A percentile compares a stretch with the other conserved stretches of the same genome.
phyloP scores from a whole-genome alignment of 1,140 invertebrate species.

The Trichonephila inaurata region DNA sequence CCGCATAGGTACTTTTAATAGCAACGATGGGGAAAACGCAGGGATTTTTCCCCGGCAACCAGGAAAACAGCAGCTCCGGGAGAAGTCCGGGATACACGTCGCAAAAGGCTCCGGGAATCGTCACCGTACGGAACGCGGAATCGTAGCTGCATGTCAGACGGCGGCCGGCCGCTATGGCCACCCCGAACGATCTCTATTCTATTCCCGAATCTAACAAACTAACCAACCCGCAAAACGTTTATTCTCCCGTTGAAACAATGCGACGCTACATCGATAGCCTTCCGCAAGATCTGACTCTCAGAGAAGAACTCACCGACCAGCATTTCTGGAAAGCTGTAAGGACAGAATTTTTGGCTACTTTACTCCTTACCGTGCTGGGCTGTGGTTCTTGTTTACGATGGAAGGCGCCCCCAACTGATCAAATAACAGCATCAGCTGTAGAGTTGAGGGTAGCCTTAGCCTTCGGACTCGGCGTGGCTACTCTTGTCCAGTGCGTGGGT shows the following conservation, averaged over 20 bases:
- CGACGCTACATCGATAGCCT: constrained; percentile 78
- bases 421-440: not conserved
- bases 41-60: not conserved
- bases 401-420: constrained; percentile 45
- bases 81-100: constrained; percentile 6
- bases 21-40: not conserved
- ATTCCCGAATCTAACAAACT: constrained; percentile 4
- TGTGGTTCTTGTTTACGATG: constrained; percentile 74
- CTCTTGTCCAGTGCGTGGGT: constrained; percentile 79
- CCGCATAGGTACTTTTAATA: constrained; percentile 6
- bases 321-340: constrained; percentile 79
- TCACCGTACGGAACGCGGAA: not conserved
- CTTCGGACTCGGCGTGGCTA: constrained; percentile 81
- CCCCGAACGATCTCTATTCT: constrained; percentile 29
- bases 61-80: not conserved
- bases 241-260: constrained; percentile 76
- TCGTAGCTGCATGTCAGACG: not conserved
- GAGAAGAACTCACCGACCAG: constrained; percentile 77
- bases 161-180: constrained; percentile 36
- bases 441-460: constrained; percentile 77
- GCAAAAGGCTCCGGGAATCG: constrained; percentile 18
- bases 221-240: not conserved
- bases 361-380: constrained; percentile 75
- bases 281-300: constrained; percentile 75
- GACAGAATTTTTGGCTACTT: constrained; percentile 78